Evolutionary conservation across 2,888 invertebrate genomes (phyloP).

Genomic region (Pteria penguin): DNA sequence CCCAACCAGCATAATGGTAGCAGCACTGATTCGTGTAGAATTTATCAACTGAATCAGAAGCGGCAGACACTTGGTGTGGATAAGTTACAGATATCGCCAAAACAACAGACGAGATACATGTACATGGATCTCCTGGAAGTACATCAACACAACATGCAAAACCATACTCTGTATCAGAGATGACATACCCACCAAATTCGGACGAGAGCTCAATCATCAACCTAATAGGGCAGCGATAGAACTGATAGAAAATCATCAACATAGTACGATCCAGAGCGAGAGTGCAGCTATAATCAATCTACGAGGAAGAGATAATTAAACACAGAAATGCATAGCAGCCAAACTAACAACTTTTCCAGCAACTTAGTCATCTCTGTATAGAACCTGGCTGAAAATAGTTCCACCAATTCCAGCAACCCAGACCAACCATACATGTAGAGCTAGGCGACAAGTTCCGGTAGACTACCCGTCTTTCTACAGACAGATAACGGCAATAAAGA

Average conservation of each 20-base stretch:
- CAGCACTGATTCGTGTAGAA: conserved; percentile 15
- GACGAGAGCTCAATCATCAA: conserved; percentile 15
- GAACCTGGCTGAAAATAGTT: neutral
- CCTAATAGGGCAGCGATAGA: conserved; percentile 19
- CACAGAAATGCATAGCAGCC: conserved; percentile 7
- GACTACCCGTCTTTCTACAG: conserved; percentile 18
- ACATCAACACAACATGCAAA: conserved; percentile 8
- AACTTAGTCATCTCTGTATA: neutral
- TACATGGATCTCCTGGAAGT: conserved; percentile 32
- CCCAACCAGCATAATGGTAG: neutral
- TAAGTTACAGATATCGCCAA: conserved; percentile 19
- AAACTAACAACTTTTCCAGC: neutral
- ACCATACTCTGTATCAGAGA: conserved; percentile 26
- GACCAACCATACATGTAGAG: neutral
- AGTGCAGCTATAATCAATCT: conserved; percentile 7
- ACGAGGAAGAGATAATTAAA: conserved; percentile 20
- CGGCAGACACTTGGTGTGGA: conserved; percentile 21
- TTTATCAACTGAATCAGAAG: conserved; percentile 15
- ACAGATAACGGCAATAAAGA: conserved; percentile 9
- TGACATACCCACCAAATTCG: conserved; percentile 20
- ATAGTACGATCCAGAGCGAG: conserved; percentile 7
- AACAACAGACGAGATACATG: conserved; percentile 33
- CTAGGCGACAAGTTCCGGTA: conserved; percentile 2
- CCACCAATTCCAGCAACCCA: conserved; percentile 10
- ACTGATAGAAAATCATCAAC: conserved; percentile 3